Percentiles rank a stretch among this genome's conserved stretches.
These are phyloP conservation scores for Taeniopygia guttata DNA, from an alignment of 2,797 vertebrate genomes.

Conservation along the genomic window DNA sequence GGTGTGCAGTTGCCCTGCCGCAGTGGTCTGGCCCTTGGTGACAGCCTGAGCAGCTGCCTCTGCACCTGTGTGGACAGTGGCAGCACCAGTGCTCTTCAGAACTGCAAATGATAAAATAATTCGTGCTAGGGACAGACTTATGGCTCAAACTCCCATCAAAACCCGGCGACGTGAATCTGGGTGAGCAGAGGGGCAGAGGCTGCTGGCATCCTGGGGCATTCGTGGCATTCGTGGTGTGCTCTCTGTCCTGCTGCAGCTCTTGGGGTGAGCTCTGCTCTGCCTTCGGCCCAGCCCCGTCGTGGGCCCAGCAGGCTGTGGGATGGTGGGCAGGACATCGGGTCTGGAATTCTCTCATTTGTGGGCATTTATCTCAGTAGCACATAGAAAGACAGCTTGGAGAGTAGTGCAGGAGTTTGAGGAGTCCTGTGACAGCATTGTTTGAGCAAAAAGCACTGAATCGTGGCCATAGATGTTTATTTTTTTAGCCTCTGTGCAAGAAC, in stretches of 20 bases:
- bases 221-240: background rate
- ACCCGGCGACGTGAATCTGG: background rate
- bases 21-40: background rate
- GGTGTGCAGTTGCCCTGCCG: rapidly evolving
- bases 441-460: background rate
- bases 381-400: background rate
- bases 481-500: background rate
- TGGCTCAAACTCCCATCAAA: background rate
- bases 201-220: no score
- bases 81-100: background rate
- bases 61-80: background rate
- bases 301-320: background rate
- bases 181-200: background rate
- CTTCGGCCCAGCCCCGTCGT: rapidly evolving
- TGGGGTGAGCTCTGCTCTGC: rapidly evolving
- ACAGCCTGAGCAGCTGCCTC: background rate
- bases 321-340: no score
- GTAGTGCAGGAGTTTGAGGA: background rate
- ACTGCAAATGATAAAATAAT: background rate
- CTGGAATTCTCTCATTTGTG: background rate
- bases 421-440: background rate
- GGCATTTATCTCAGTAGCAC: background rate
- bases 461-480: background rate
- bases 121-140: background rate
- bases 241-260: background rate